These are phyloP conservation scores for Pyxicephalus adspersus DNA, from an alignment of 2,113 vertebrate species.

Conservation along the genomic window DNA sequence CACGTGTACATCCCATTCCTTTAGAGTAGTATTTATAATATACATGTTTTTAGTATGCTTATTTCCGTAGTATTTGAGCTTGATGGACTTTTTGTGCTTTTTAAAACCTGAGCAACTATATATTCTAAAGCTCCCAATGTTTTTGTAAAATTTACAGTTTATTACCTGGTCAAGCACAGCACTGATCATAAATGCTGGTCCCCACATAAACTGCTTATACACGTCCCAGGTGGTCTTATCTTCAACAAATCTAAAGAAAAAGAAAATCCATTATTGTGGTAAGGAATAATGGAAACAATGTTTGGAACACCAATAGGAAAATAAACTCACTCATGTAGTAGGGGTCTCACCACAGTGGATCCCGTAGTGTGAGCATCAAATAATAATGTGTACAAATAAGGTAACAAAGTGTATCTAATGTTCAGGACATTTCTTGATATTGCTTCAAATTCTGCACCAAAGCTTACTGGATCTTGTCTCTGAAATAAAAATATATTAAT, in stretches of 20 bases:
- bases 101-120: too few relatives aligned
- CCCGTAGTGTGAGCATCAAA: constrained; percentile 77
- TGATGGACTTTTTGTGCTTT: too few relatives aligned
- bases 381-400: constrained; percentile 89
- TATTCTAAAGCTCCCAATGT: too few relatives aligned
- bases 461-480: constrained; percentile 89
- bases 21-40: too few relatives aligned
- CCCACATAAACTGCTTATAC: constrained; percentile 87
- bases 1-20: too few relatives aligned
- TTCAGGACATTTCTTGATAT: constrained; percentile 76
- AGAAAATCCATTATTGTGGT: neutral
- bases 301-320: neutral
- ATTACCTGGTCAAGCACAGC: constrained; percentile 76
- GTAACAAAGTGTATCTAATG: constrained; percentile 85
- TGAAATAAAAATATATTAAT: constrained; percentile 61
- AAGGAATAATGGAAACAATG: neutral
- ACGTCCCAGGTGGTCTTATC: constrained; percentile 82
- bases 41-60: too few relatives aligned
- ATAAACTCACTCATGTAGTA: constrained; percentile 86
- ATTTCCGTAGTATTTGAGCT: too few relatives aligned
- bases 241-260: constrained; percentile 78
- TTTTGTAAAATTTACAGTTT: neutral
- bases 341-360: constrained; percentile 82
- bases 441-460: constrained; percentile 65
- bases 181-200: constrained; percentile 87